Evolutionary conservation across 2,797 vertebrate genomes (phyloP).

Genomic region (Triplophysa bombifrons): DNA sequence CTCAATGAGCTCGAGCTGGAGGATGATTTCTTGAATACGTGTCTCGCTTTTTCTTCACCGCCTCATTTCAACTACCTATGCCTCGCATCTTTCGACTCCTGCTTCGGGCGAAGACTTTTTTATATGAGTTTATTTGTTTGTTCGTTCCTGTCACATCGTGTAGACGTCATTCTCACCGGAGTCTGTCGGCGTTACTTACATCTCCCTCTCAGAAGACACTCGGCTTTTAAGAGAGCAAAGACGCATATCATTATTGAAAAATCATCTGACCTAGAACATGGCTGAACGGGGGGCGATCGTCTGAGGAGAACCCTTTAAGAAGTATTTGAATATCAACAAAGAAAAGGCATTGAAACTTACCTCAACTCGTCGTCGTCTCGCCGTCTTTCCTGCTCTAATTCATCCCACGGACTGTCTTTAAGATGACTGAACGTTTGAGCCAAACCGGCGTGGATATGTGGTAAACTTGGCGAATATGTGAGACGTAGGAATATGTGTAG

Average conservation of each 20-base stretch:
- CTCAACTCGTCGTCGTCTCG: conserved; percentile 35
- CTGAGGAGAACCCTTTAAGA: conserved; percentile 22
- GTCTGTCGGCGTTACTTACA: conserved; percentile 60
- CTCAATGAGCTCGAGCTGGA: conserved; percentile 14
- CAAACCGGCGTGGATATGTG: conserved; percentile 52
- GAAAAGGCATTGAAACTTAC: conserved; percentile 40
- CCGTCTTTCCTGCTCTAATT: conserved; percentile 27
- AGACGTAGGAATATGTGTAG: conserved; percentile 49
- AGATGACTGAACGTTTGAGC: conserved; percentile 52
- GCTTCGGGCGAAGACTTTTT: conserved; percentile 32
- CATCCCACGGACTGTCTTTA: conserved; percentile 48
- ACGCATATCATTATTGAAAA: conserved; percentile 26
- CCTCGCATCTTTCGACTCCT: conserved; percentile 40
- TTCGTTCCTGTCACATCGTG: conserved; percentile 66
- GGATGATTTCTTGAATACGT: conserved; percentile 34
- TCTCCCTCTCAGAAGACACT: conserved; percentile 24
- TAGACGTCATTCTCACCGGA: conserved; percentile 69
- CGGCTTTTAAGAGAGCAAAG: conserved; percentile 43
- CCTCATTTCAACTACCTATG: conserved; percentile 37
- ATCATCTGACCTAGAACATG: conserved; percentile 38
- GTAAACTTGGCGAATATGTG: conserved; percentile 69
- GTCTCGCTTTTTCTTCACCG: conserved; percentile 41
- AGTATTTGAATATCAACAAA: conserved; percentile 39
- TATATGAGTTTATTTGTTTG: conserved; percentile 66
- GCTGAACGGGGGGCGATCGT: conserved; percentile 47